phyloP scores from a whole-genome alignment of 2,888 invertebrate genomes.

The Melinopterus prodromus region DNA sequence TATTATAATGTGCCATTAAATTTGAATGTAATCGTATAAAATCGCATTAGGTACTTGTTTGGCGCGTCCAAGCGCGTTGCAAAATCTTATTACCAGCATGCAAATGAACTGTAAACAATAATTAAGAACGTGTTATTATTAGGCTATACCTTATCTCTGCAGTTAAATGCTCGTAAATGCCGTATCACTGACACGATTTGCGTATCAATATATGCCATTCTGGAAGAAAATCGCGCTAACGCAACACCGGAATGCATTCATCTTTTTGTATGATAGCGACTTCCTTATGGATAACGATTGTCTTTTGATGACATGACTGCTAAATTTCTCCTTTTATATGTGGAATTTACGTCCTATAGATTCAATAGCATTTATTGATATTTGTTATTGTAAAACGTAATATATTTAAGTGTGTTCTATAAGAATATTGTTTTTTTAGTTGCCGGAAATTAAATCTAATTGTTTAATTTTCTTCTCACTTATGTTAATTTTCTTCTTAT shows the following conservation, averaged over 20 bases:
- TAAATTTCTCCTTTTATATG: too few species aligned
- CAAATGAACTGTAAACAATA: neutral
- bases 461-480: too few species aligned
- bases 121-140: constrained; percentile 4
- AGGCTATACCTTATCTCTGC: neutral
- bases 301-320: neutral
- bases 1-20: neutral
- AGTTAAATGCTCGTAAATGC: neutral
- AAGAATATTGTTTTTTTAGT: too few species aligned
- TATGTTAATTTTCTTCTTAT: too few species aligned
- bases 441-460: too few species aligned
- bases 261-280: neutral
- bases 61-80: neutral
- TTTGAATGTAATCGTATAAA: neutral
- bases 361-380: too few species aligned
- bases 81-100: neutral
- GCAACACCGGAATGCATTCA: neutral
- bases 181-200: neutral
- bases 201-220: neutral
- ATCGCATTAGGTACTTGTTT: neutral
- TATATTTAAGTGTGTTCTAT: too few species aligned
- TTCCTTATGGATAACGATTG: neutral
- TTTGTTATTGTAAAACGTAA: too few species aligned
- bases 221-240: neutral
- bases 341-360: too few species aligned